Evolutionary conservation across 1,140 invertebrate species (phyloP).

Genomic region (Drosophila burlai): DNA sequence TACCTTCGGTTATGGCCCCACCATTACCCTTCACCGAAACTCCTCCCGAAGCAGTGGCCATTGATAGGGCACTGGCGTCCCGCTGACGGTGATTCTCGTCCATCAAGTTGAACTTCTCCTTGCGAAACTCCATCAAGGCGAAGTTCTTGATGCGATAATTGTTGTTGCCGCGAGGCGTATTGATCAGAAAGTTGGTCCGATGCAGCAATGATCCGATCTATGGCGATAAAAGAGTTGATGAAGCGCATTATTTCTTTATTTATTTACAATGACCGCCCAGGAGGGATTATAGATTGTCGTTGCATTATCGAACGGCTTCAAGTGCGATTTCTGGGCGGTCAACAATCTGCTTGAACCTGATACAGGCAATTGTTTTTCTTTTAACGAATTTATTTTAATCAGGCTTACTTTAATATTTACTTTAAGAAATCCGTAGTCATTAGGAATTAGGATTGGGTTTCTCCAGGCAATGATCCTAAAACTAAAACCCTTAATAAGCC

Average conservation of each 20-base stretch:
- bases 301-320: not conserved
- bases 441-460: not conserved
- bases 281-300: not conserved
- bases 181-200: slow-evolving; percentile 71
- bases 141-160: slow-evolving; percentile 65
- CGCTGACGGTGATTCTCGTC: slow-evolving; percentile 56
- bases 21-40: slow-evolving; percentile 7
- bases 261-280: not conserved
- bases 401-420: not conserved
- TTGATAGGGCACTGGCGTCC: slow-evolving; percentile 11
- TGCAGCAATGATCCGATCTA: slow-evolving; percentile 69
- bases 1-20: slow-evolving; percentile 52
- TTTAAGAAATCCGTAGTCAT: not conserved
- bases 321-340: not conserved
- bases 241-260: slow-evolving; percentile 20
- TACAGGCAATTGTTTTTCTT: not conserved
- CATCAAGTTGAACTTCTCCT: slow-evolving; percentile 62
- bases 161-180: slow-evolving; percentile 58
- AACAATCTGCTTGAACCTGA: not conserved
- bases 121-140: slow-evolving; percentile 65
- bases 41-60: slow-evolving; percentile 21
- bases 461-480: not conserved
- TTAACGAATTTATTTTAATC: not conserved
- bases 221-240: not conserved
- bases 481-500: not conserved